phyloP scores from a whole-genome alignment of 2,888 invertebrate genomes.

The Perithous albicinctus region DNA sequence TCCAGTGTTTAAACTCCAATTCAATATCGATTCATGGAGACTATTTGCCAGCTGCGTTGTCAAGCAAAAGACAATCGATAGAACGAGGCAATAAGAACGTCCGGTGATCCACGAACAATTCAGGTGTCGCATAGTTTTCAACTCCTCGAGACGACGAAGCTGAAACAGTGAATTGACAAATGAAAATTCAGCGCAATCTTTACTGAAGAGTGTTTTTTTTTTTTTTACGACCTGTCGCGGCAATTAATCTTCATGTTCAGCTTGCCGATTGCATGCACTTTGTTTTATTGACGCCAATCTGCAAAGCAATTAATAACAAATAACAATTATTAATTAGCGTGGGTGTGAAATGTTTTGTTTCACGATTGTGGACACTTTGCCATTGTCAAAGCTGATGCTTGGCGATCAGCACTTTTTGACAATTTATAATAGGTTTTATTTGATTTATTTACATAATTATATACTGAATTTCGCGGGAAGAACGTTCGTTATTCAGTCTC shows the following conservation, averaged over 20 bases:
- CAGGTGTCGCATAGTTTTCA: background rate
- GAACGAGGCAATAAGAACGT: background rate
- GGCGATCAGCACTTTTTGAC: background rate
- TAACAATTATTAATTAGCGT: background rate
- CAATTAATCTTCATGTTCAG: background rate
- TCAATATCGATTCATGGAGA: background rate
- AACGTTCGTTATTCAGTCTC: too few species aligned
- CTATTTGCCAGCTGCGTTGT: background rate
- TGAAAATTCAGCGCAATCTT: background rate
- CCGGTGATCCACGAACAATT: background rate
- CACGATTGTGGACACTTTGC: background rate
- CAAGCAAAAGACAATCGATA: background rate
- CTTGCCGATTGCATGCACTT: background rate
- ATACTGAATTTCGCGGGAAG: too few species aligned
- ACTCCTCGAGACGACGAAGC: background rate
- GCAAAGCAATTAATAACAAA: slow-evolving; percentile 3
- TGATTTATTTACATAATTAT: background rate
- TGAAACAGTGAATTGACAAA: background rate
- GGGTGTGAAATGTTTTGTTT: background rate
- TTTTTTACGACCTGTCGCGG: slow-evolving; percentile 10
- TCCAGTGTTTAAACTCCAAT: background rate
- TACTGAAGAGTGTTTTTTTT: too few species aligned
- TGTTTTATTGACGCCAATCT: slow-evolving; percentile 31
- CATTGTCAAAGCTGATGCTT: background rate
- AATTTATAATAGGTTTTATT: background rate